Base-by-base conservation (phyloP, 1,140 invertebrate species). In the Dendroctonus ponderosae region DNA sequence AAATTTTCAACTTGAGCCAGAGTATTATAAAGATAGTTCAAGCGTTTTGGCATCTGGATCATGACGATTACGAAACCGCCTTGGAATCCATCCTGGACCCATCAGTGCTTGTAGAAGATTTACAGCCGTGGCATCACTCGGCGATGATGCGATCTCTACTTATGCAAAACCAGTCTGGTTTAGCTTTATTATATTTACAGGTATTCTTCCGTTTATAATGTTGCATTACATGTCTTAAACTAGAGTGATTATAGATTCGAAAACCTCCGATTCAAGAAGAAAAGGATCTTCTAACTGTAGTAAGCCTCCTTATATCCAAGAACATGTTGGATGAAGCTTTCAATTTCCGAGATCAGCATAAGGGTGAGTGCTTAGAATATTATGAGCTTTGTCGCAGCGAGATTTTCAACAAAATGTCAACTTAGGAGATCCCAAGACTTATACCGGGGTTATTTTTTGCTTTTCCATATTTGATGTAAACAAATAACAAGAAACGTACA, bases 11-110 rank as follows among this genome's bases (percentile, higher is more conserved):
- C 53, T 75, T 91, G 8, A 88, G 83, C 62, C 85, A 85, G 42
- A 88, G 85, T 15, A 73, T 88, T 1, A 87, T 89, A 3, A 91
- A 91, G 75, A 81, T 91, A 0, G 87, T 90, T 0, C 89, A 92
- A 73, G 91, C 89, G 0, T 90, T 94, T 75, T 95, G 92, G 91
- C 82, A 90, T 54, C 79, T 96, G 8, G 93, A 96, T 79, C 90
- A 93, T 68, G 86, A 87, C 67, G 86, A 93, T 74, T 90, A 82
- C 71, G 77, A 82, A 72, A 80, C 82, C 60, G 80, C 84, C 0
- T 70, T 86, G 0, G 78, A 83, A 58, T 82, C 84, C 64, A 76
- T 87, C 0, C 62, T 77, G 41, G 75, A 77, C 60, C 72, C 76
- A 7, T 70, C 73, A 5, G 70, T 77, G 8, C 52, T 44, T 7